Percentiles rank a stretch among this genome's conserved stretches.
phyloP scores from a whole-genome alignment of 2,113 vertebrate genomes.

The Phoxinus phoxinus region DNA sequence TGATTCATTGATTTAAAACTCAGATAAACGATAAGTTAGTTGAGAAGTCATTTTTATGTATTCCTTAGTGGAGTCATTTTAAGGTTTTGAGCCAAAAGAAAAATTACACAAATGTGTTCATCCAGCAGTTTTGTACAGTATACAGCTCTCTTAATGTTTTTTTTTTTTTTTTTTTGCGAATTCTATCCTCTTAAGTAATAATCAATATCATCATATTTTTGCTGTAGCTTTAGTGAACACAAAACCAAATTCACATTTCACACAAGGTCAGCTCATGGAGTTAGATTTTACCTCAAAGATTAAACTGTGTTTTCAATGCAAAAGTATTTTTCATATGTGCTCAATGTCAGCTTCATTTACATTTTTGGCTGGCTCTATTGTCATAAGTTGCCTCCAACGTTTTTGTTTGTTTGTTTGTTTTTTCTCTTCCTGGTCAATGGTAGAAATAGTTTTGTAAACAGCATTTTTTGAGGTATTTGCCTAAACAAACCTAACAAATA shows the following conservation, averaged over 20 bases:
- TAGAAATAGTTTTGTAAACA: too few relatives aligned
- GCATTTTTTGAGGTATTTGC: background rate
- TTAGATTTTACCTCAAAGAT: background rate
- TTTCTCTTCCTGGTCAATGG: too few relatives aligned
- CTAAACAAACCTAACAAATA: background rate
- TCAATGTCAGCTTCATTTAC: background rate
- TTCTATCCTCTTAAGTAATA: background rate
- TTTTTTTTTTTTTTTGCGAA: background rate
- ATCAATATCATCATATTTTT: background rate
- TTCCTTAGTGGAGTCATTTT: background rate
- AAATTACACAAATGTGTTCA: background rate
- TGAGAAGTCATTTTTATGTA: background rate
- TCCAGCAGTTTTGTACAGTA: background rate
- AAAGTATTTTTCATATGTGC: background rate
- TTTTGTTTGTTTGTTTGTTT: too few relatives aligned
- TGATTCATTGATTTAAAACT: constrained; percentile 13
- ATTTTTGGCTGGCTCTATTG: too few relatives aligned
- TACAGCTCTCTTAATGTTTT: background rate
- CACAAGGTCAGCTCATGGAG: background rate
- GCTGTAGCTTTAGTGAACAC: background rate
- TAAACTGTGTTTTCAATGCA: background rate
- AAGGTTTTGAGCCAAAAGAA: background rate
- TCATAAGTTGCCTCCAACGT: too few relatives aligned
- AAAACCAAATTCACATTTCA: background rate
- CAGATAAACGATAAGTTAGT: background rate